These are phyloP conservation scores for Mionectes olivaceus DNA, from an alignment of 2,797 vertebrate genomes.

Conservation along the genomic window DNA sequence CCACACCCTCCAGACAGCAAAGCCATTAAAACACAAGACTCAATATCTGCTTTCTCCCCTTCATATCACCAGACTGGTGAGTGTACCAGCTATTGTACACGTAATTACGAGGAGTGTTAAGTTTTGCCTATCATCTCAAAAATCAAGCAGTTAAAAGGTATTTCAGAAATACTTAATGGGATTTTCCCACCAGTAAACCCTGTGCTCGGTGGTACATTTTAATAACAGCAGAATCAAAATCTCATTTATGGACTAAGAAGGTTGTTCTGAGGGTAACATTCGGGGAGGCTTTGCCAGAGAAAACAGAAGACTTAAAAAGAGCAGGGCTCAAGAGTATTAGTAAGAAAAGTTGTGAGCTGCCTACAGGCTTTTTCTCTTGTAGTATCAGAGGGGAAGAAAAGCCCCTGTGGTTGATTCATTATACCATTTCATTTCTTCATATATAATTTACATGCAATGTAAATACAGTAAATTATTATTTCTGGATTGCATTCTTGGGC, in stretches of 20 bases:
- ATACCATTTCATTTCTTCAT: conserved; percentile 73
- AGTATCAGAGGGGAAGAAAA: conserved; percentile 61
- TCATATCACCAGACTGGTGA: neutral
- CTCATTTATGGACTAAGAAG: conserved; percentile 77
- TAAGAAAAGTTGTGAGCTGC: conserved; percentile 70
- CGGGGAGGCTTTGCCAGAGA: conserved; percentile 71
- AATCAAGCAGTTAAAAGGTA: conserved; percentile 74
- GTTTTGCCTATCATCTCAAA: conserved; percentile 68
- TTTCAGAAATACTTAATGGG: conserved; percentile 79
- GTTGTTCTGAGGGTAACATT: conserved; percentile 61
- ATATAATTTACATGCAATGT: conserved; percentile 65
- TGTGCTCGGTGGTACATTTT: conserved; percentile 69
- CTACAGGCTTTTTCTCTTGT: conserved; percentile 57
- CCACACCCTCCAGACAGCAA: neutral
- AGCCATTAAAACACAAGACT: neutral
- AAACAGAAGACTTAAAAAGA: conserved; percentile 76
- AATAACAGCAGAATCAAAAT: conserved; percentile 77
- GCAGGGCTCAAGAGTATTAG: conserved; percentile 56
- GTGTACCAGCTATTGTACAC: neutral
- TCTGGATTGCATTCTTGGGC: conserved; percentile 69
- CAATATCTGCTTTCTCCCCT: neutral
- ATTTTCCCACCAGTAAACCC: conserved; percentile 80
- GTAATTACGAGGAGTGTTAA: neutral
- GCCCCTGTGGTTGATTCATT: conserved; percentile 69
- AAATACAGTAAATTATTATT: conserved; percentile 66